Evolutionary conservation across 1,140 invertebrate species (phyloP).

Genomic region (Laodelphax striatellus): DNA sequence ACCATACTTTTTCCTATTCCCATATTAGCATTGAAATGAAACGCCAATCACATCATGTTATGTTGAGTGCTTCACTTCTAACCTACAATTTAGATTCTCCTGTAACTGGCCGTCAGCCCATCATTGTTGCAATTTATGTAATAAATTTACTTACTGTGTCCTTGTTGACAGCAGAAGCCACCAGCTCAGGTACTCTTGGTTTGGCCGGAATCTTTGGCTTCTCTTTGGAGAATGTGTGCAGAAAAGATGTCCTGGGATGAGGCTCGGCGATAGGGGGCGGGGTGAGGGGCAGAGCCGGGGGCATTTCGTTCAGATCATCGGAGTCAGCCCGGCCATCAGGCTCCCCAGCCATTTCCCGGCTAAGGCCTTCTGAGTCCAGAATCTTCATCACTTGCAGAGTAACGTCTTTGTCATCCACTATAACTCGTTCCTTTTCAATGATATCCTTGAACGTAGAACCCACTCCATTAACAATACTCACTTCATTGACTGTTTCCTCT

Average conservation of each 20-base stretch:
- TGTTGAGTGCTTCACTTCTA: no score
- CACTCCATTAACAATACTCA: no score
- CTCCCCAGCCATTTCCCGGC: conserved; percentile 62
- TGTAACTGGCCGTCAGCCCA: no score
- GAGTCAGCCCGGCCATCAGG: conserved; percentile 70
- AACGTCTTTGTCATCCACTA: conserved; percentile 6
- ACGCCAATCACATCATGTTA: no score
- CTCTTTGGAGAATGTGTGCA: conserved; percentile 43
- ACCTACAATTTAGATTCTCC: no score
- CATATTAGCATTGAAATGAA: no score
- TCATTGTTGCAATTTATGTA: no score
- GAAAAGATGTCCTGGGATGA: conserved; percentile 49
- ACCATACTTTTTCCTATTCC: no score
- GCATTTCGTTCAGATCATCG: conserved; percentile 44
- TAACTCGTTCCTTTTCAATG: neutral
- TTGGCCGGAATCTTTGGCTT: conserved; percentile 53
- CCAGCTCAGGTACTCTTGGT: conserved; percentile 28
- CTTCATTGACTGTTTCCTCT: no score
- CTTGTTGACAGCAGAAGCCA: neutral
- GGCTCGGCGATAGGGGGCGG: conserved; percentile 13
- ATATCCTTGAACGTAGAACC: no score
- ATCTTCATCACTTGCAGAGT: conserved; percentile 16
- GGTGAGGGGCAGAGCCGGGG: conserved; percentile 26
- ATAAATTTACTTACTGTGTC: conserved; percentile 23
- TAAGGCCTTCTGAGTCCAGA: conserved; percentile 23